A percentile compares a stretch with the other conserved stretches of the same genome.
These are phyloP conservation scores for Takifugu bimaculatus DNA, from an alignment of 2,113 vertebrate genomes.

Conservation along the genomic window DNA sequence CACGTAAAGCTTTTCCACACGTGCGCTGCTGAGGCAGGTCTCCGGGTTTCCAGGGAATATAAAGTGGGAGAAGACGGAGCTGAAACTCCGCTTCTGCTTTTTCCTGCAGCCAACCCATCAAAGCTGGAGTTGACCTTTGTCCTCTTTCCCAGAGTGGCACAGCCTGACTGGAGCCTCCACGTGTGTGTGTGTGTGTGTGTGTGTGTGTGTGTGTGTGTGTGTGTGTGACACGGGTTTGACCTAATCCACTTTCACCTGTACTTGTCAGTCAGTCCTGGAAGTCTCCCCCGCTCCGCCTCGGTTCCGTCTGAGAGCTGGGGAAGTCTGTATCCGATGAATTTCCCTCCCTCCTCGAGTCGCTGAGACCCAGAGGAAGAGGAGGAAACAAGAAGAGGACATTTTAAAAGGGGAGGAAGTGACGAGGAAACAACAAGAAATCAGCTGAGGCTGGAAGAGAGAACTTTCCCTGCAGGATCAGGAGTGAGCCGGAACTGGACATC, in stretches of 20 bases:
- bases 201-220: constrained; percentile 18
- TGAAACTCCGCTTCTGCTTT: constrained; percentile 29
- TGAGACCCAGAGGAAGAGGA: constrained; percentile 36
- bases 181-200: constrained; percentile 30
- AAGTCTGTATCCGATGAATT: constrained; percentile 45
- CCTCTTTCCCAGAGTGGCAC: constrained; percentile 45
- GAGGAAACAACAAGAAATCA: constrained; percentile 8
- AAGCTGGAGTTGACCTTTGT: constrained; percentile 57
- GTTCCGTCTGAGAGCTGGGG: constrained; percentile 34
- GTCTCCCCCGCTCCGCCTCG: constrained; percentile 29
- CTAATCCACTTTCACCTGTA: constrained; percentile 68
- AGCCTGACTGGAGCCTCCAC: constrained; percentile 58
- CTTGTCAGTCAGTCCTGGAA: constrained; percentile 61
- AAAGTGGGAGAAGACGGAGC: neutral
- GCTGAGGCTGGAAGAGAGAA: constrained; percentile 7
- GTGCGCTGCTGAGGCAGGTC: neutral
- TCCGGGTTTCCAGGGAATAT: neutral
- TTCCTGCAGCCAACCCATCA: constrained; percentile 38
- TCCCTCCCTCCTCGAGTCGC: constrained; percentile 56
- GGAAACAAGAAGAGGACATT: constrained; percentile 13
- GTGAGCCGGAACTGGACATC: constrained; percentile 34
- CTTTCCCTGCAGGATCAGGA: constrained; percentile 40
- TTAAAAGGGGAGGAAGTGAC: constrained; percentile 6
- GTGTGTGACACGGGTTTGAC: constrained; percentile 53
- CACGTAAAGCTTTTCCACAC: too few relatives aligned